Evolutionary conservation across 2,888 invertebrate genomes (phyloP).

Genomic region (Lasioglossum figueresi): DNA sequence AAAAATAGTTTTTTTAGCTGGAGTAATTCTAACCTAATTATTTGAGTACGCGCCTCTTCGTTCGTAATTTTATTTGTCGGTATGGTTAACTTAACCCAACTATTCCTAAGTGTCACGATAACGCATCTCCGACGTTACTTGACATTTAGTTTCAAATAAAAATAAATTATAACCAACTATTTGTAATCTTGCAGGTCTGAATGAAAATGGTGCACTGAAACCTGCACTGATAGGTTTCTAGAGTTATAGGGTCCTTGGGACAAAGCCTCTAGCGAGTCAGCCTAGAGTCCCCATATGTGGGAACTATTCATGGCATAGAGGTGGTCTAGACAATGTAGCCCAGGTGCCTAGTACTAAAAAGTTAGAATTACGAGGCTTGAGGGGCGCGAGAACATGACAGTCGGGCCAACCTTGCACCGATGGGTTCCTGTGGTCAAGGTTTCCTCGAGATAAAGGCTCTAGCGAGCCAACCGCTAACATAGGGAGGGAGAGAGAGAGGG

Average conservation of each 20-base stretch:
- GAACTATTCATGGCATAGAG: not conserved
- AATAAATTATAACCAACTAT: not conserved
- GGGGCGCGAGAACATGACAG: not conserved
- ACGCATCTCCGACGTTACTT: too few species aligned
- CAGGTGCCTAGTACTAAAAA: not conserved
- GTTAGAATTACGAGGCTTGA: not conserved
- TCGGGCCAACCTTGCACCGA: not conserved
- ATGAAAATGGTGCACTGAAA: too few species aligned
- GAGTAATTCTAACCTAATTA: too few species aligned
- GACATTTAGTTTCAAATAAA: too few species aligned
- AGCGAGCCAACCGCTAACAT: not conserved
- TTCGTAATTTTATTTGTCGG: too few species aligned
- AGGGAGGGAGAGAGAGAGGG: not conserved
- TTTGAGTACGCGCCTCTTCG: too few species aligned
- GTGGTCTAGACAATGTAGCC: not conserved
- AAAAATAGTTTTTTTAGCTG: too few species aligned
- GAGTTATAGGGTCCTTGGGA: not conserved
- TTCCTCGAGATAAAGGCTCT: not conserved
- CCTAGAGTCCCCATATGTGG: not conserved
- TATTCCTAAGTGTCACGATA: too few species aligned
- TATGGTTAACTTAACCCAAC: too few species aligned
- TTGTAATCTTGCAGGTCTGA: not conserved
- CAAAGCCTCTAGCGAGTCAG: not conserved
- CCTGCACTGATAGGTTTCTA: not conserved
- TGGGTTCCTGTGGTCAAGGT: not conserved